phyloP scores from a whole-genome alignment of 2,113 vertebrate genomes.

The Columbina picui region DNA sequence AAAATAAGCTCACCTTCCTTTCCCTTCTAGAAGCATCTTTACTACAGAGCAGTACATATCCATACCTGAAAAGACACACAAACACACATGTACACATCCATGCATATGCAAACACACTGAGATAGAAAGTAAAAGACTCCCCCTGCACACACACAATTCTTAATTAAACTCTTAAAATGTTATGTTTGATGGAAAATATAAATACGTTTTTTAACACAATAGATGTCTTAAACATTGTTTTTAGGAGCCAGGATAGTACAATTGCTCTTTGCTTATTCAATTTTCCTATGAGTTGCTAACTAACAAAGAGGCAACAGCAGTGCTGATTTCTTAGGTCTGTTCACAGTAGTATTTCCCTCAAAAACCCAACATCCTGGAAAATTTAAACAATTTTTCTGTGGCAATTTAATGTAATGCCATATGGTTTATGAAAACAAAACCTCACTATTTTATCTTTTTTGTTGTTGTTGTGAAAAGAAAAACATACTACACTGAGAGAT shows the following conservation, averaged over 20 bases:
- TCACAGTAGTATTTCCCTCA: background rate
- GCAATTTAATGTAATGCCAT: background rate
- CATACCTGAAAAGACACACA: background rate
- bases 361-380: background rate
- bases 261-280: background rate
- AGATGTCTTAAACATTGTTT: background rate
- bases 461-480: background rate
- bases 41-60: background rate
- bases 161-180: background rate
- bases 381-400: background rate
- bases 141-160: accelerated
- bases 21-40: background rate
- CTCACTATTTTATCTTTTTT: background rate
- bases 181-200: background rate
- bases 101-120: background rate
- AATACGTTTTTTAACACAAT: background rate
- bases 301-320: background rate
- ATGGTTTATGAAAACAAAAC: background rate
- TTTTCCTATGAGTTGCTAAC: background rate
- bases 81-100: background rate
- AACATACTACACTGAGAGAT: background rate
- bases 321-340: background rate
- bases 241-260: accelerated
- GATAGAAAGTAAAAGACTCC: background rate
- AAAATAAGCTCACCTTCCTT: background rate